Evolutionary conservation across 1,140 invertebrate species (phyloP).

Genomic region (Plectrocnemia conspersa): DNA sequence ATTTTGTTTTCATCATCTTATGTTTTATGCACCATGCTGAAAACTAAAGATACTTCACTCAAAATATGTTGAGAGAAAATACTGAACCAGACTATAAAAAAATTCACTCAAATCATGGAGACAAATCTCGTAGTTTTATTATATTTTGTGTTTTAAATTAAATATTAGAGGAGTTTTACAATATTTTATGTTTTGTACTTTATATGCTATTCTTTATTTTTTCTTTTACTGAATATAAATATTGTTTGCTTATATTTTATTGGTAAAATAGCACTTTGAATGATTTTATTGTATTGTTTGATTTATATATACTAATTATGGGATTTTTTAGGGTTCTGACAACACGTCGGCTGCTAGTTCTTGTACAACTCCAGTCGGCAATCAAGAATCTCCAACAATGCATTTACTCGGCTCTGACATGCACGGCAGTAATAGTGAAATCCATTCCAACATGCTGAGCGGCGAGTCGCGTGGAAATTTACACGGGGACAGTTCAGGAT

Average conservation of each 20-base stretch:
- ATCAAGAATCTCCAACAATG: slow-evolving; percentile 22
- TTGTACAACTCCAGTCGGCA: slow-evolving; percentile 40
- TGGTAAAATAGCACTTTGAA: background rate
- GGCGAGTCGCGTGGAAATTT: slow-evolving; percentile 8
- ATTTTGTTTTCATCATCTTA: too few relatives aligned
- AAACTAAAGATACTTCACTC: too few relatives aligned
- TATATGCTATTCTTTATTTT: too few relatives aligned
- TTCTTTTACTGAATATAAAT: too few relatives aligned
- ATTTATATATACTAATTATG: background rate
- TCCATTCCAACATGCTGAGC: background rate
- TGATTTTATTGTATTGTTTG: background rate
- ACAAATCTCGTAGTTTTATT: too few relatives aligned
- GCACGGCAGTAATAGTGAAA: background rate
- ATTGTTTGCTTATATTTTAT: background rate
- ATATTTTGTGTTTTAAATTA: too few relatives aligned
- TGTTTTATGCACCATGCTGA: too few relatives aligned
- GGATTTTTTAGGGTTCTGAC: slow-evolving; percentile 44
- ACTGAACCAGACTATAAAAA: too few relatives aligned
- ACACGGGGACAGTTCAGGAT: slow-evolving; percentile 36
- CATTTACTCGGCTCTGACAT: slow-evolving; percentile 1
- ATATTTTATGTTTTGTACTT: too few relatives aligned
- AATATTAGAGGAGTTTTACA: too few relatives aligned
- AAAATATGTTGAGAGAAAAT: too few relatives aligned
- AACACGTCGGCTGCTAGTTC: slow-evolving; percentile 49
- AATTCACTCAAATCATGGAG: too few relatives aligned